Evolutionary conservation across 2,797 vertebrate species (phyloP).

Genomic region (Uromys caudimaculatus): DNA sequence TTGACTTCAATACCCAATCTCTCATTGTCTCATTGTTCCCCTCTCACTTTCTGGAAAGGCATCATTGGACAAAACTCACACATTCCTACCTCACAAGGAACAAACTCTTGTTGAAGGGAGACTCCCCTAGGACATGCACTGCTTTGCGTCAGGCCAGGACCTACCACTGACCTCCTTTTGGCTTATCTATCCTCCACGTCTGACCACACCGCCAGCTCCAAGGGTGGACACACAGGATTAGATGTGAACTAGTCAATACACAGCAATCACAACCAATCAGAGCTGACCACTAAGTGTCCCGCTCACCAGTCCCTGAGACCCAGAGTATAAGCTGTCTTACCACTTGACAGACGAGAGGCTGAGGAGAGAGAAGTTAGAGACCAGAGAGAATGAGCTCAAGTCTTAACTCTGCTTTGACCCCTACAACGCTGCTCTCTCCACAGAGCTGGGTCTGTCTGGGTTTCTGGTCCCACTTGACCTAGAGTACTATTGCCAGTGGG

Average conservation of each 20-base stretch:
- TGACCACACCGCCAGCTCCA: not conserved
- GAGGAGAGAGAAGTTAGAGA: not conserved
- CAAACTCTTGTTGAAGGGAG: not conserved
- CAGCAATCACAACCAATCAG: not conserved
- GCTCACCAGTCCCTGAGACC: not conserved
- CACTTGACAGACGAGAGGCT: not conserved
- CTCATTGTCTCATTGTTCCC: not conserved
- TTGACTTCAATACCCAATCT: not conserved
- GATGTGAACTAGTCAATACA: not conserved
- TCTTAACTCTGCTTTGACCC: not conserved
- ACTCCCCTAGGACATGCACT: rapidly evolving
- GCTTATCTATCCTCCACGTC: not conserved
- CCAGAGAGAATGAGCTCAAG: not conserved
- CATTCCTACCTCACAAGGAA: not conserved
- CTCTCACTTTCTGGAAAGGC: not conserved
- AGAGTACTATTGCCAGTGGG: not conserved
- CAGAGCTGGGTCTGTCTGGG: not conserved
- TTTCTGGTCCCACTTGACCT: not conserved
- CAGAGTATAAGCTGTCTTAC: not conserved
- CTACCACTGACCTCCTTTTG: not conserved
- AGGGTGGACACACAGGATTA: not conserved
- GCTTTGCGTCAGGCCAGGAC: not conserved
- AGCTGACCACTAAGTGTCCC: not conserved
- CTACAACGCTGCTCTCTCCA: not conserved
- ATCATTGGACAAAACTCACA: not conserved